Percentiles rank a stretch among this genome's conserved stretches.
Conservation (phyloP, 92 coral and sea anemone genomes). For the Heteractis magnifica region DNA sequence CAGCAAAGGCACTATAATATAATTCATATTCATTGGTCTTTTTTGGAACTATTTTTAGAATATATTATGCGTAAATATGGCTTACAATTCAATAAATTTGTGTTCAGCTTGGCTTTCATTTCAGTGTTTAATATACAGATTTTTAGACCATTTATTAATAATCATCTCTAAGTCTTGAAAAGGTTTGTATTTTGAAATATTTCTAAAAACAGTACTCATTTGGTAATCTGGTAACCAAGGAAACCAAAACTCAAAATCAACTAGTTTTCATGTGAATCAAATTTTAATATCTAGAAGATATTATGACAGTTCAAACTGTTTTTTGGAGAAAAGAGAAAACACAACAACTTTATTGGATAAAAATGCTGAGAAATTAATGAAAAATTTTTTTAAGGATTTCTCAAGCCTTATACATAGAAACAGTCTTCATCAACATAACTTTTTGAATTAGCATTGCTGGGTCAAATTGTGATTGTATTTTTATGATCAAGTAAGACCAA, state of each 20-base stretch:
- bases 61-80: background rate
- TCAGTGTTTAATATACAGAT: background rate
- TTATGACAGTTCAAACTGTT: too few relatives aligned
- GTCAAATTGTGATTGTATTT: too few relatives aligned
- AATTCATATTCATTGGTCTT: background rate
- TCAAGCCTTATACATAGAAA: too few relatives aligned
- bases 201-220: background rate
- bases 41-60: background rate
- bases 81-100: background rate
- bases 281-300: background rate
- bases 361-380: too few relatives aligned
- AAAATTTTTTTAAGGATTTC: too few relatives aligned
- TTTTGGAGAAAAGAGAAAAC: background rate
- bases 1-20: background rate
- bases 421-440: too few relatives aligned
- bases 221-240: slow-evolving; percentile 6
- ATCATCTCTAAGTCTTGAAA: too few relatives aligned
- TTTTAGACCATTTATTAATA: too few relatives aligned
- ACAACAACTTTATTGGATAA: background rate
- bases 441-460: too few relatives aligned
- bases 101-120: background rate
- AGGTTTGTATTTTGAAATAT: background rate
- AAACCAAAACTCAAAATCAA: background rate
- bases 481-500: too few relatives aligned
- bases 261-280: background rate